These are phyloP conservation scores for Taenioides sp. DNA, from an alignment of 2,797 vertebrate genomes.

Conservation along the genomic window DNA sequence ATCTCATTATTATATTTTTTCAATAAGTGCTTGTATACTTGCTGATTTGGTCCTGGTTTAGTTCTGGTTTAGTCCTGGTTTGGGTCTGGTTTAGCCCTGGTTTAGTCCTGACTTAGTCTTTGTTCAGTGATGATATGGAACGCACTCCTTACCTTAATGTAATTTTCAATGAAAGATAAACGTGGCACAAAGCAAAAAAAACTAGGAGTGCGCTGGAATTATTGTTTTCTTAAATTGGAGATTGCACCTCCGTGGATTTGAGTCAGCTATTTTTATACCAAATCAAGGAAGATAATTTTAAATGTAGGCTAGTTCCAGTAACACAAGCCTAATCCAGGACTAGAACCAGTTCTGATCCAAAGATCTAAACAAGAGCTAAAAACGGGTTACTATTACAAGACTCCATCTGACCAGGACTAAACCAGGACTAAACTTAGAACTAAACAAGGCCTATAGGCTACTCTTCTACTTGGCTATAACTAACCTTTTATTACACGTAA, in stretches of 20 bases:
- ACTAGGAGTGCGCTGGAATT: not conserved
- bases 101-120: not conserved
- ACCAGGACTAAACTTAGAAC: not conserved
- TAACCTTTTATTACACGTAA: not conserved
- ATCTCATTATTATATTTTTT: no score
- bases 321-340: not conserved
- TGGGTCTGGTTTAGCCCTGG: not conserved
- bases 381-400: not conserved
- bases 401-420: not conserved
- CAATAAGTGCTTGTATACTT: not conserved
- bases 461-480: not conserved
- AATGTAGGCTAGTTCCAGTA: not conserved
- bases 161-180: not conserved
- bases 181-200: not conserved
- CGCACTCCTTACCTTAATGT: not conserved
- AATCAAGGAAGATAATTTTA: no score
- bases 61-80: not conserved
- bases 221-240: not conserved
- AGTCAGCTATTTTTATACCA: no score
- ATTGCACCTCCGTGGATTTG: no score
- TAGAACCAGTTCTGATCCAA: not conserved
- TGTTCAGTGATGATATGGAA: not conserved
- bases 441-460: constrained; percentile 1
- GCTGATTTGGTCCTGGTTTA: not conserved
- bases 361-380: not conserved